Evolutionary conservation across 2,888 invertebrate genomes (phyloP), one percentile per base, ranked within the genome.

Genomic region (Dendrolimus houi): DNA sequence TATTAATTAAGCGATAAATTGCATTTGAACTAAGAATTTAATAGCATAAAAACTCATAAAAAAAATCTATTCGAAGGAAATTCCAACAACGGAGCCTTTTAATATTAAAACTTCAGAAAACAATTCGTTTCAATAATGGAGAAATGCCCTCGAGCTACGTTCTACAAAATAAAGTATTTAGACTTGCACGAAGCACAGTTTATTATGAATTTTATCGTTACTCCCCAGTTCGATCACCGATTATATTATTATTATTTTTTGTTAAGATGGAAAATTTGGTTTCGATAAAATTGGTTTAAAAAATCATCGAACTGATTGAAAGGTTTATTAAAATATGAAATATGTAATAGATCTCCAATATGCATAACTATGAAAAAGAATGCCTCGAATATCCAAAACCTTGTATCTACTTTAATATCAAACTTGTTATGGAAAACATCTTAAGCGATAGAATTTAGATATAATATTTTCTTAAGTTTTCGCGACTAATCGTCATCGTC

Each of bases 121-220:
- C 84, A 85, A 83, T 84, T 85, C 79, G 79, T 79, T 84, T 83
- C 78, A 84, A 82, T 83, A 83, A 83, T 81, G 80, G 78, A 74
- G 79, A 77, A 79, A 73, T 79, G 76, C 75, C 80, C 80, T 77
- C 76, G 70, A 76, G 81, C 77, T 70, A 65, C 70, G 72, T 70
- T 70, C 71, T 75, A 75, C 77, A 82, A 85, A 83, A 83, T 83
- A 83, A 84, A 84, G 78, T 82, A 82, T 83, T 83, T 77, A 74
- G 77, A 80, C 70, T 79, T 69, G 66, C 74, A 69, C 72, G 71
- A 66, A 72, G 83, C 75, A 70, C 75, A 77, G 74, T 81, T 83
- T 83, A 79, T 83, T 83, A 79, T 75, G 72, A 79, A 80, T 77
- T 79, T 77, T 75, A 80, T 76, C 74, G 75, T 74, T 72, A 74